Percentiles rank a stretch among this genome's conserved stretches.
phyloP scores from a whole-genome alignment of 2,113 vertebrate species.

The Poeciliopsis turrubarensis region DNA sequence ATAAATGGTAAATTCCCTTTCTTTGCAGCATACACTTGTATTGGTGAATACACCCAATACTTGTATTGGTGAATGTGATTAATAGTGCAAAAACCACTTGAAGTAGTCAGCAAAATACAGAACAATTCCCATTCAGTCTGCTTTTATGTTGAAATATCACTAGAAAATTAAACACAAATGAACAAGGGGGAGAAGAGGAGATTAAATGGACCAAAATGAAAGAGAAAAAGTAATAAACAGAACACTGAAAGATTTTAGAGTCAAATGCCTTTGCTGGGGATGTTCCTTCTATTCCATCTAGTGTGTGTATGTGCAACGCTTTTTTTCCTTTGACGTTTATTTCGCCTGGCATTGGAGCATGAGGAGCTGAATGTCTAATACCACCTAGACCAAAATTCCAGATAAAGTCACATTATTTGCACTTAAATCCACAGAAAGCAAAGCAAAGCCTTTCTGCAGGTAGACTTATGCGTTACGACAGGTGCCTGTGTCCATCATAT shows the following conservation, averaged over 20 bases:
- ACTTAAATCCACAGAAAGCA: slow-evolving; percentile 49
- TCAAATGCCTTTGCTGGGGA: background rate
- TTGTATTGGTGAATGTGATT: background rate
- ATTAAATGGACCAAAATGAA: background rate
- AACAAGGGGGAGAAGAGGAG: background rate
- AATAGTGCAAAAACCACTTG: background rate
- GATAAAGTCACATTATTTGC: slow-evolving; percentile 41
- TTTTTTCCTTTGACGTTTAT: slow-evolving; percentile 20
- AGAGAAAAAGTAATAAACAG: background rate
- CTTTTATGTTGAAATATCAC: background rate
- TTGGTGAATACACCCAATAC: background rate
- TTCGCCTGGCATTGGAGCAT: slow-evolving; percentile 3
- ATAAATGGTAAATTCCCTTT: no score
- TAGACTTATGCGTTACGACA: slow-evolving; percentile 71
- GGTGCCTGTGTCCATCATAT: slow-evolving; percentile 78
- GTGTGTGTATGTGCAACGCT: background rate
- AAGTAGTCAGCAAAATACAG: background rate
- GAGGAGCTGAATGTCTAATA: slow-evolving; percentile 14
- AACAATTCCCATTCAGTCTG: background rate
- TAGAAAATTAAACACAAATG: slow-evolving; percentile 1
- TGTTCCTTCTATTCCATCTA: background rate
- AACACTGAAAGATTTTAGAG: background rate
- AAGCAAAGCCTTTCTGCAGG: slow-evolving; percentile 43
- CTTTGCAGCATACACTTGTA: background rate
- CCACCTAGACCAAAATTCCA: slow-evolving; percentile 1